These are phyloP conservation scores for Dermochelys coriacea DNA, from an alignment of 2,797 vertebrate species.

Conservation along the genomic window DNA sequence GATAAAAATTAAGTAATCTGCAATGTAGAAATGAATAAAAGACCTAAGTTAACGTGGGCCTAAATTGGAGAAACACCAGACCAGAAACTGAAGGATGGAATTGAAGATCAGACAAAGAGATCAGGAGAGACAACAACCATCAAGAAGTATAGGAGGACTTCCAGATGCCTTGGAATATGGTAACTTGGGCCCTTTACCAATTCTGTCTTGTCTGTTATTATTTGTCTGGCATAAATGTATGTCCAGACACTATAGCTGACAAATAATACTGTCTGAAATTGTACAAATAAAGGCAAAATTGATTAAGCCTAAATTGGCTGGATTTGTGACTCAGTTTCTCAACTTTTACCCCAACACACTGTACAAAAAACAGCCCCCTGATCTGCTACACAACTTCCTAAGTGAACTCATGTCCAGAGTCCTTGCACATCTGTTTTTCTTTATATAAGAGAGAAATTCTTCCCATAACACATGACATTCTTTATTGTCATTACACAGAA, in stretches of 20 bases:
- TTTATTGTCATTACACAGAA: conserved; percentile 21
- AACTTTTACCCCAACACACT: background rate
- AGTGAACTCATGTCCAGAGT: conserved; percentile 6
- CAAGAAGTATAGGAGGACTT: background rate
- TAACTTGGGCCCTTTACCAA: background rate
- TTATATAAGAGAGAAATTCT: conserved; percentile 60
- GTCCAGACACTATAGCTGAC: background rate
- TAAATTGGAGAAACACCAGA: background rate
- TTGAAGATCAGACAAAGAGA: background rate
- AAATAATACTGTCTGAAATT: background rate
- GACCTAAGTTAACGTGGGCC: background rate
- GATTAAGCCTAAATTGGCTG: background rate
- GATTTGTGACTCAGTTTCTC: background rate
- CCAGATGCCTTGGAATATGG: background rate
- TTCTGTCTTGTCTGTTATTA: background rate
- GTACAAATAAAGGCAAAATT: background rate
- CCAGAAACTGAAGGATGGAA: background rate
- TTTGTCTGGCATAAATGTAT: background rate
- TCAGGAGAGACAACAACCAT: background rate
- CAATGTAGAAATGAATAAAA: background rate
- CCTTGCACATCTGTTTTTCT: conserved; percentile 52
- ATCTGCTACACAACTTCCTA: background rate
- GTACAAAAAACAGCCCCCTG: background rate
- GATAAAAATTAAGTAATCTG: background rate
- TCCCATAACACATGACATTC: conserved; percentile 56